Evolutionary conservation across 2,797 vertebrate species (phyloP).

Genomic region (Tragelaphus eurycerus): DNA sequence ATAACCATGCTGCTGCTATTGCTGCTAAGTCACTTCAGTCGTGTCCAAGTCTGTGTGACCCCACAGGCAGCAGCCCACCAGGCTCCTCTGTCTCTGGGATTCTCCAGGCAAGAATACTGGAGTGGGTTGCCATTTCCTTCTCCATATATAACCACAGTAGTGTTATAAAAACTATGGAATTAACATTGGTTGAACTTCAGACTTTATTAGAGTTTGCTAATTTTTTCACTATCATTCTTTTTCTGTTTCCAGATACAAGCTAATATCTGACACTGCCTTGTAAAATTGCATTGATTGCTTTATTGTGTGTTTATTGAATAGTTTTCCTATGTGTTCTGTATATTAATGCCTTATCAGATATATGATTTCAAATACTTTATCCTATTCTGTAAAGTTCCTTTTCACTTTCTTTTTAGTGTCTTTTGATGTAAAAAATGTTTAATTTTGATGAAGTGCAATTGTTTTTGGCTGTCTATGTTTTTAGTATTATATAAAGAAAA

Average conservation of each 20-base stretch:
- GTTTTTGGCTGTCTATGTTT: neutral
- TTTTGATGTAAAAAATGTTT: neutral
- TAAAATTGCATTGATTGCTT: neutral
- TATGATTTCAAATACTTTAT: neutral
- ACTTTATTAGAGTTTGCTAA: neutral
- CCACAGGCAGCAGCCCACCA: neutral
- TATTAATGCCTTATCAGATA: neutral
- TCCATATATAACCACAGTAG: neutral
- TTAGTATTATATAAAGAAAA: neutral
- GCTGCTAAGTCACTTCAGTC: neutral
- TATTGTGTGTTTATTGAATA: neutral
- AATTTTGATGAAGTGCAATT: neutral
- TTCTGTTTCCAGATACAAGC: neutral
- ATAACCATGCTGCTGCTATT: neutral
- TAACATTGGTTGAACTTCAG: neutral
- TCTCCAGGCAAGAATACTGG: neutral
- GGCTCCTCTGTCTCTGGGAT: neutral
- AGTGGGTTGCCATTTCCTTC: neutral
- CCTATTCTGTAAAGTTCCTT: neutral
- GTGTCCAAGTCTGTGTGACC: accelerated
- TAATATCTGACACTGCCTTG: neutral
- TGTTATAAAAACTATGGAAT: neutral
- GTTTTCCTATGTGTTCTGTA: neutral
- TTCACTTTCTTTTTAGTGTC: neutral
- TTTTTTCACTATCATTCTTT: neutral